phyloP scores from a whole-genome alignment of 2,113 vertebrate genomes.

The Taxidea taxus region DNA sequence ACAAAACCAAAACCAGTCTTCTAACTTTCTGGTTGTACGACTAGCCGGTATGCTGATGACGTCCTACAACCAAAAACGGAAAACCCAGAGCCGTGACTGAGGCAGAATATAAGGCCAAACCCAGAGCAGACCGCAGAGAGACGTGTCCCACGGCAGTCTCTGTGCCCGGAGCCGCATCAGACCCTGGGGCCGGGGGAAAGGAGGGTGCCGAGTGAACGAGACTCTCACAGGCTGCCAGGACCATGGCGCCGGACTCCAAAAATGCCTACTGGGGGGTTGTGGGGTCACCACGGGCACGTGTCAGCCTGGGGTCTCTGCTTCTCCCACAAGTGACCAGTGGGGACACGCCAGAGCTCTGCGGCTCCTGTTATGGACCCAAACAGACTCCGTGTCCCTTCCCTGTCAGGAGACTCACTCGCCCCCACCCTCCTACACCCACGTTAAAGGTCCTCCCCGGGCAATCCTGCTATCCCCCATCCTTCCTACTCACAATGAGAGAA shows the following conservation, averaged over 20 bases:
- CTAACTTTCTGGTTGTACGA: background rate
- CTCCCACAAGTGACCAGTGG: background rate
- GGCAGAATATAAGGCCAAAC: background rate
- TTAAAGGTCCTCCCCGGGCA: background rate
- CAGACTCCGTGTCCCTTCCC: background rate
- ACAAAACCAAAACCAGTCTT: background rate
- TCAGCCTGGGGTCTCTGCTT: background rate
- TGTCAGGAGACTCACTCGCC: background rate
- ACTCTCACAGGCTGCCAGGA: background rate
- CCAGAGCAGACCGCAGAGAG: background rate
- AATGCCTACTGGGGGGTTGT: background rate
- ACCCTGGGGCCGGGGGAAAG: rapidly evolving
- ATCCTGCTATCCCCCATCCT: background rate
- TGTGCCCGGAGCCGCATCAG: background rate
- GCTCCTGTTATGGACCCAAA: background rate
- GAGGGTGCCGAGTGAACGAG: rapidly evolving
- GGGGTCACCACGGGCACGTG: rapidly evolving
- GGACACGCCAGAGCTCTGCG: rapidly evolving
- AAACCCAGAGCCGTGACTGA: background rate
- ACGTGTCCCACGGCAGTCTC: rapidly evolving
- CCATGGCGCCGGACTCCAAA: rapidly evolving
- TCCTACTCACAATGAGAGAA: background rate
- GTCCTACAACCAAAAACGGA: background rate
- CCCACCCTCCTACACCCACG: no score
- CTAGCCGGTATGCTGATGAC: background rate